These are phyloP conservation scores for Nephrotoma guestfalica DNA, from an alignment of 2,888 invertebrate species.

Conservation along the genomic window DNA sequence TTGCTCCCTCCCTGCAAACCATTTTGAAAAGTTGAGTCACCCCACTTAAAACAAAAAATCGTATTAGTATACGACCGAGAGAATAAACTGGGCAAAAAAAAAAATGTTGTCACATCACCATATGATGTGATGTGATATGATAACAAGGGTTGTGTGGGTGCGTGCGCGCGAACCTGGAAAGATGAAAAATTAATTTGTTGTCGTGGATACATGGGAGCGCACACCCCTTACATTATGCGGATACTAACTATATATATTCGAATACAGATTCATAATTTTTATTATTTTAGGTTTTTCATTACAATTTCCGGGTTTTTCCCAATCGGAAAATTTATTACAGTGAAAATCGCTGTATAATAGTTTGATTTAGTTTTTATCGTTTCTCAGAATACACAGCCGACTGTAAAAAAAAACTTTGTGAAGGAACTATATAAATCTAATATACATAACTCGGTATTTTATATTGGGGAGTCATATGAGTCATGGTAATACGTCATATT, in stretches of 20 bases:
- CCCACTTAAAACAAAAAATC: background rate
- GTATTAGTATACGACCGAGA: background rate
- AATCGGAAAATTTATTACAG: background rate
- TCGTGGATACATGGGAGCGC: background rate
- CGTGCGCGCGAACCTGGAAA: background rate
- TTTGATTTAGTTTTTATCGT: background rate
- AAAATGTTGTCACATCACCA: background rate
- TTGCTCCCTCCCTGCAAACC: background rate
- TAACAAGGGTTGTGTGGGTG: background rate
- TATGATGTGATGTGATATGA: background rate
- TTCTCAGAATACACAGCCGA: background rate
- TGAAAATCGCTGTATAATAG: background rate
- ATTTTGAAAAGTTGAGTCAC: background rate
- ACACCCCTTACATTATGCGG: background rate
- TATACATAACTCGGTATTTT: background rate
- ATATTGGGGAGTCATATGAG: background rate
- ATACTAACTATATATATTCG: too few species aligned
- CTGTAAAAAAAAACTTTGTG: background rate
- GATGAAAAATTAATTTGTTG: background rate
- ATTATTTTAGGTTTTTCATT: background rate
- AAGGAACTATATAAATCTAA: background rate
- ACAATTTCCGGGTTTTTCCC: background rate
- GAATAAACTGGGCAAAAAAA: background rate
- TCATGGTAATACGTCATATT: background rate
- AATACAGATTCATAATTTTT: background rate